Base-by-base conservation (phyloP, 2,888 invertebrate genomes). In the Taphrorychus bicolor region DNA sequence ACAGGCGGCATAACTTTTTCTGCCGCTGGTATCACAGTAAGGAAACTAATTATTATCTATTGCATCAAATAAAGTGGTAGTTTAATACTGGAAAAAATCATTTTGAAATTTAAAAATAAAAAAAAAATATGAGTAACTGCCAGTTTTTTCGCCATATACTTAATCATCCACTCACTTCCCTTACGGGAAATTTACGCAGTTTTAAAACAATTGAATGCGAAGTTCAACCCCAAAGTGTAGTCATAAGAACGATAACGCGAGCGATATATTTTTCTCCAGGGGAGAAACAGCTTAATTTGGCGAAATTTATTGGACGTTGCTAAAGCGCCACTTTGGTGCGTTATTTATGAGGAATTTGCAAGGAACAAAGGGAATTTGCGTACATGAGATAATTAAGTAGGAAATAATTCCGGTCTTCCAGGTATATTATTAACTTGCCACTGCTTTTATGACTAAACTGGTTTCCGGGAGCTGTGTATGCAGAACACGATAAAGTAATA, bases 191-290 rank as follows among this genome's bases (percentile, higher is more conserved):
- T n/a, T n/a, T n/a, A n/a, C n/a, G n/a, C n/a, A n/a, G n/a, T n/a
- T n/a, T n/a, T n/a, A n/a, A n/a, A n/a, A n/a, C n/a, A n/a, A n/a
- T 32, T 32, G 32, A 7, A 11, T 32, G 11, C 11, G 32, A 7
- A 32, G 32, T 32, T 1, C 32, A 32, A 32, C 32, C 32, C 32
- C 11, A 9, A 3, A 2, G 11, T 32, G 11, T 7, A 32, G 32
- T 32, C 11, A 32, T 32, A 32, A 32, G 32, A 7, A 32, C 17
- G 45, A 58, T 57, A 41, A 42, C 41, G 18, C 52, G 11, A 52
- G 22, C 49, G 40, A 60, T 60, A 32, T 52, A 60, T 60, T 60
- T 60, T 60, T 60, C 60, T 52, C 41, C 18, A 45, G 45, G 45
- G 21, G 40, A 40, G 60, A 41, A 40, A 52, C n/a, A 9, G 32